Evolutionary conservation across 2,113 vertebrate species (phyloP), one percentile per base, ranked within the genome.

Genomic region (Hepsetus odoe): DNA sequence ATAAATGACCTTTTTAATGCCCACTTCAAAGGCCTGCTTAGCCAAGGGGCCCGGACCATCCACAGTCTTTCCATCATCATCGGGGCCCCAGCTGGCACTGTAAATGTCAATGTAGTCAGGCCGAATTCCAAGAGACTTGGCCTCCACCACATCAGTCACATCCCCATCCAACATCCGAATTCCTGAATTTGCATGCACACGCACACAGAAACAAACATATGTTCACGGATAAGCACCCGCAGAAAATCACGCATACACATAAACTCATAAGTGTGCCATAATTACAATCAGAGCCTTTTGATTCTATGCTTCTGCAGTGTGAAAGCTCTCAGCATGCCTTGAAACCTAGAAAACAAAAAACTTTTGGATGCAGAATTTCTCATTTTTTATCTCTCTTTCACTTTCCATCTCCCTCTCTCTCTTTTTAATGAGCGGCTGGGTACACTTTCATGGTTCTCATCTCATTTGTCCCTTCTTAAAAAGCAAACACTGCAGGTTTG

Each of bases 151-250:
- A 80, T 98, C 96, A 2, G 96, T 98, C 85, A 98, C 96, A 73
- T 98, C 96, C 0, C 96, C 96, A 38, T 98, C 96, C 90, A 98
- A 90, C 96, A 98, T 98, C 55, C 96, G 95, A 84, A 98, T 95
- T 83, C 96, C 96, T 98, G 87, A 76, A 89, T 89, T 84, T 81
- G 89, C 55, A 90, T 85, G 85, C 85, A 89, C 66, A 77, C 32
- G 33, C 26, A 22, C 20, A 28, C 22, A 59, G 1, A 71, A 28
- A 33, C 42, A 74, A 42, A 75, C 44, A 72, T 16, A 58, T 65
- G 22, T 40, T 61, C 40, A 49, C 40, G 46, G 24, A 78, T 13
- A 49, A 40, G n/a, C 69, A 72, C 22, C 18, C 7, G 70, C 1
- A 5, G 11, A 59, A 14, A 30, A 40, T 42, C 42, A 65, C 14